phyloP scores from a whole-genome alignment of 1,140 invertebrate species.

The Drosophila subpulchrella region DNA sequence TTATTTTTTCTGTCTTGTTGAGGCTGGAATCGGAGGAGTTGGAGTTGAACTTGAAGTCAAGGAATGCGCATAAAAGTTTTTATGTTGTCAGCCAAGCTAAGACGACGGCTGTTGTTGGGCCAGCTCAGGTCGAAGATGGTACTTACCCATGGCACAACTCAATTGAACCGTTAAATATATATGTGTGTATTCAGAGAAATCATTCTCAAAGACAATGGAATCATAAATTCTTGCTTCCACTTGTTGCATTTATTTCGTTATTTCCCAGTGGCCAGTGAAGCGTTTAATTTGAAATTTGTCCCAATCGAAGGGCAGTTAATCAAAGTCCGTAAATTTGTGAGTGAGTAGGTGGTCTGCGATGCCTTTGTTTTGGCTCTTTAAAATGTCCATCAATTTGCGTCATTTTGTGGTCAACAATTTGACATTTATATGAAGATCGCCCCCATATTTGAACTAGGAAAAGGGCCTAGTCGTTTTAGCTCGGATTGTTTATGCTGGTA shows the following conservation, averaged over 20 bases:
- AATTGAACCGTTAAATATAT: constrained; percentile 58
- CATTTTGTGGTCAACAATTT: constrained; percentile 39
- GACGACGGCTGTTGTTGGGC: constrained; percentile 19
- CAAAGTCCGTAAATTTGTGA: constrained; percentile 41
- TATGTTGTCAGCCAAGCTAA: constrained; percentile 67
- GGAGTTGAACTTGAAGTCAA: constrained; percentile 46
- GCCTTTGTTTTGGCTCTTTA: constrained; percentile 24
- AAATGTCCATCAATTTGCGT: constrained; percentile 57
- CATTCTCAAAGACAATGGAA: constrained; percentile 41
- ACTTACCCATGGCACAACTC: constrained; percentile 29
- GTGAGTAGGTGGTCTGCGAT: constrained; percentile 50
- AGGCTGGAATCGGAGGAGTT: constrained; percentile 12
- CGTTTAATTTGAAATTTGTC: constrained; percentile 77
- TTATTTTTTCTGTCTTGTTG: constrained; percentile 24
- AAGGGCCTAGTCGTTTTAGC: not conserved
- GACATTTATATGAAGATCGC: constrained; percentile 49
- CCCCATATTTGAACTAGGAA: constrained; percentile 15
- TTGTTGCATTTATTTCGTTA: constrained; percentile 25
- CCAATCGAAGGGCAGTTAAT: constrained; percentile 42
- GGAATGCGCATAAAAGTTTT: constrained; percentile 80
- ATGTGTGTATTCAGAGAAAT: constrained; percentile 24
- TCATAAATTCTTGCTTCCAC: constrained; percentile 44
- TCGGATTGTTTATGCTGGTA: constrained; percentile 43
- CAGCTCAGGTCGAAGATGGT: constrained; percentile 27
- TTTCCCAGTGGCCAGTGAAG: constrained; percentile 62